These are phyloP conservation scores for Platichthys stellatus DNA, from an alignment of 2,113 vertebrate species.

Conservation along the genomic window DNA sequence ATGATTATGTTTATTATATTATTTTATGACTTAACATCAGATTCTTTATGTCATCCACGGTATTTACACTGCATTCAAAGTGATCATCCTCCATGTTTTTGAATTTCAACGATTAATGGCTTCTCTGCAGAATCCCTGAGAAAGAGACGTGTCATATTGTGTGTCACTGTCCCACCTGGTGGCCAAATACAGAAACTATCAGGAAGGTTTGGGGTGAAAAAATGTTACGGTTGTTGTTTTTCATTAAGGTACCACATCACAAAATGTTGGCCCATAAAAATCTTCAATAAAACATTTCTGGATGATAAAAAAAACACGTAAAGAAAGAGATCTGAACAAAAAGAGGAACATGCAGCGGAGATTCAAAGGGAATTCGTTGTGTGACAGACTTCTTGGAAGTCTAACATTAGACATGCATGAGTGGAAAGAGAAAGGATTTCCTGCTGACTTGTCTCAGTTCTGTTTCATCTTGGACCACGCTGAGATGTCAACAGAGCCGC, in stretches of 20 bases:
- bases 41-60: not conserved
- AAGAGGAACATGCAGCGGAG: not conserved
- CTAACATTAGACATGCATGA: conserved; percentile 37
- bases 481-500: conserved; percentile 42
- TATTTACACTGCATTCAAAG: not conserved
- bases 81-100: not conserved
- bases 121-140: not conserved
- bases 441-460: conserved; percentile 30
- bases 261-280: not conserved
- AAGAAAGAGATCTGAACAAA: not conserved
- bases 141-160: conserved; percentile 13
- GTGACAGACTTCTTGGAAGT: conserved; percentile 24
- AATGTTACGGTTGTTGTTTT: not conserved
- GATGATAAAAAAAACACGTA: not conserved
- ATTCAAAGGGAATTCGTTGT: conserved; percentile 8
- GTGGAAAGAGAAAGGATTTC: conserved; percentile 7
- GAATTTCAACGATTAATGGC: not conserved
- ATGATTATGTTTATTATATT: too few relatives aligned
- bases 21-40: not conserved
- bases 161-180: conserved; percentile 74
- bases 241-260: not conserved
- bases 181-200: conserved; percentile 58
- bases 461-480: conserved; percentile 18
- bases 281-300: not conserved
- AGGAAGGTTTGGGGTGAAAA: not conserved